A percentile compares a stretch with the other conserved stretches of the same genome.
phyloP scores from a whole-genome alignment of 2,797 vertebrate genomes.

The Hyperoplus immaculatus region DNA sequence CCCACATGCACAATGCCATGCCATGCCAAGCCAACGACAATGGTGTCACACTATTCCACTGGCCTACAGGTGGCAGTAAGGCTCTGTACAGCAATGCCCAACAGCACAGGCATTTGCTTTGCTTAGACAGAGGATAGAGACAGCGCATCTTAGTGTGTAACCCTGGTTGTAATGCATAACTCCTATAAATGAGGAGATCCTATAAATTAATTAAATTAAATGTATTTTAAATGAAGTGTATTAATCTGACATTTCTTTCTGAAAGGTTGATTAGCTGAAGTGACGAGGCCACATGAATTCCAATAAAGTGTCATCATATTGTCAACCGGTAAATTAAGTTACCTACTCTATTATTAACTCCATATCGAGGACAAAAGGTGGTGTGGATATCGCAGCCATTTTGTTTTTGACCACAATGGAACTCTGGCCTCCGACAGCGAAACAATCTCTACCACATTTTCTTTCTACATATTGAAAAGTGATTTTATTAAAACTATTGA shows the following conservation, averaged over 20 bases:
- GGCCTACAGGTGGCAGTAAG: too few relatives aligned
- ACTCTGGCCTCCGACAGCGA: background rate
- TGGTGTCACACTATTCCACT: too few relatives aligned
- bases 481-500: slow-evolving; percentile 36
- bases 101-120: too few relatives aligned
- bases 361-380: background rate
- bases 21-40: too few relatives aligned
- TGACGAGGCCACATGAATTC: background rate
- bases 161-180: too few relatives aligned
- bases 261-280: background rate
- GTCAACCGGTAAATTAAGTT: background rate
- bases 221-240: background rate
- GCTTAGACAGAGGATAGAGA: too few relatives aligned
- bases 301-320: background rate
- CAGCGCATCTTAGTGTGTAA: too few relatives aligned
- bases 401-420: background rate
- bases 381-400: background rate
- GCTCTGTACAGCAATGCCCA: too few relatives aligned
- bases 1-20: too few relatives aligned
- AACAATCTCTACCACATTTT: slow-evolving; percentile 1
- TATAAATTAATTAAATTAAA: background rate
- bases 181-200: too few relatives aligned
- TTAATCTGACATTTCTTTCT: background rate
- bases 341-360: background rate
- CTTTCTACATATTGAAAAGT: background rate